Evolutionary conservation across 2,797 vertebrate species (phyloP), one percentile per base, ranked within the genome.

Genomic region (Setipinna tenuifilis): DNA sequence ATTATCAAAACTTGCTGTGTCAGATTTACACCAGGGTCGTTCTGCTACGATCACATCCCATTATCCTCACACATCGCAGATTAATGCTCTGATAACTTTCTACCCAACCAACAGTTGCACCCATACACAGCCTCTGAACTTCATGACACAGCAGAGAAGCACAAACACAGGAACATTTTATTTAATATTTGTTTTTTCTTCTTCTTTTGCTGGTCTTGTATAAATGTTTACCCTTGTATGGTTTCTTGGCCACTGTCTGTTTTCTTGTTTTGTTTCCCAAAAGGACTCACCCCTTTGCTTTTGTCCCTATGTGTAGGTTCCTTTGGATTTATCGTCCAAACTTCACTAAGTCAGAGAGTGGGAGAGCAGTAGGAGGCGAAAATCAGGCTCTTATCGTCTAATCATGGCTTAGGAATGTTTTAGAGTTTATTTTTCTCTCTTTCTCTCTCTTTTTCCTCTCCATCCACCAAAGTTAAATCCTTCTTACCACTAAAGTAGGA

Each of bases 311-410:
- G n/a, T 23, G 9, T 10, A 25, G n/a, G 61, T 23, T n/a, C n/a
- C 61, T 25, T 65, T 7, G 23, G 10, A 25, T 7, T n/a, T 65
- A 23, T 10, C n/a, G 61, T 25, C 61, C 23, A 65, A 65, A 65
- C n/a, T 65, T 82, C 59, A 4, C 6, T 71, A 50, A 68, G 68
- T 82, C 41, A 19, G 21, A 84, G 62, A 50, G 25, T 25, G 23
- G 17, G 19, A 84, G 31, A 21, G 2, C 1, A 9, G 23, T 19
- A n/a, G 21, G 9, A 23, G 61, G 28, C 12, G 23, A 65, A 65
- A 65, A 23, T 65, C 61, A 65, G 61, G 61, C 61, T 25, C 61
- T 65, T 65, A 23, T 25, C 61, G 61, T 65, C 61, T n/a, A 65
- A 3, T 65, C 61, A 65, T 65, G n/a, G 23, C 61, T 65, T 65